phyloP scores from a whole-genome alignment of 2,113 vertebrate genomes.

The Alligator sinensis region DNA sequence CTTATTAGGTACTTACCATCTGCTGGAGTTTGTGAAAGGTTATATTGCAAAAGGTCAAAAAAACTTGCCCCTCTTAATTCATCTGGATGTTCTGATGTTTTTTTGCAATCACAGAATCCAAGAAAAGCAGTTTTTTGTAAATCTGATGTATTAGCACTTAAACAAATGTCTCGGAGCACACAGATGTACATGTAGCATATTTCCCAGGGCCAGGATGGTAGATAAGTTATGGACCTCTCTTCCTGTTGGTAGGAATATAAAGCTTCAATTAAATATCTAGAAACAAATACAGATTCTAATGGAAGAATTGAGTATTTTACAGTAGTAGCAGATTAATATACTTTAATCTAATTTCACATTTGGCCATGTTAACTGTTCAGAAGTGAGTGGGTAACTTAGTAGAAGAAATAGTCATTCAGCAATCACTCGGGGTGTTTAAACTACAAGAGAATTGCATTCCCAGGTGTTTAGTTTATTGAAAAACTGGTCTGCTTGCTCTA shows the following conservation, averaged over 20 bases:
- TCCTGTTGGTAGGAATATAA: slow-evolving; percentile 39
- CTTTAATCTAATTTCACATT: not conserved
- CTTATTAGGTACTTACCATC: slow-evolving; percentile 34
- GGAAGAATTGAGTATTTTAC: not conserved
- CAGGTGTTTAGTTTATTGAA: not conserved
- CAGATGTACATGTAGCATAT: slow-evolving; percentile 3
- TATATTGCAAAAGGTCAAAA: slow-evolving; percentile 60
- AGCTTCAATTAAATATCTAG: not conserved
- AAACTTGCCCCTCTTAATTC: slow-evolving; percentile 31
- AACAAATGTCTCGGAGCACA: slow-evolving; percentile 58
- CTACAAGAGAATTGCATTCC: not conserved
- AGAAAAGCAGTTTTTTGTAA: slow-evolving; percentile 54
- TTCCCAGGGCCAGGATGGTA: slow-evolving; percentile 31
- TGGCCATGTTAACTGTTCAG: not conserved
- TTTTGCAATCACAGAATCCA: slow-evolving; percentile 41
- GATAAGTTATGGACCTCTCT: not conserved
- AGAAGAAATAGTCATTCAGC: not conserved
- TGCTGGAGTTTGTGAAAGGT: slow-evolving; percentile 19
- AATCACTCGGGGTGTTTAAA: not conserved
- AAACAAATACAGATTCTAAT: not conserved
- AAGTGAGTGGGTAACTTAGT: not conserved
- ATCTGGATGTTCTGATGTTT: not conserved
- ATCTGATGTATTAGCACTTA: slow-evolving; percentile 46
- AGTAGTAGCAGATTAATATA: fast-evolving
- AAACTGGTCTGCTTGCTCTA: not conserved